phyloP scores from a whole-genome alignment of 1,140 invertebrate species.

The Bradynema listronoti region DNA sequence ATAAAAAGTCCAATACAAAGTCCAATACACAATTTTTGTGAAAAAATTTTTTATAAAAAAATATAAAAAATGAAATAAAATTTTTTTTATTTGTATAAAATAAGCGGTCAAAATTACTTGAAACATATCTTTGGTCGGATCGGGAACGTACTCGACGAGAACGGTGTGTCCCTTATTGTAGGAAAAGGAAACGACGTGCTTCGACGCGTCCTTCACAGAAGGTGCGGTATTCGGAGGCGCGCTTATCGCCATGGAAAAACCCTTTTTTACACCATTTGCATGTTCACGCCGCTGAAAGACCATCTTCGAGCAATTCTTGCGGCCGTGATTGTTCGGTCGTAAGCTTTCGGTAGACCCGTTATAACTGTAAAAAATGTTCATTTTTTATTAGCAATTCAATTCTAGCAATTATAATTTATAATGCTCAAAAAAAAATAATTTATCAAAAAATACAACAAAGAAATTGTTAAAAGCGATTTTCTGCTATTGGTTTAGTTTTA shows the following conservation, averaged over 20 bases:
- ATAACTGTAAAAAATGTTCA: conserved; percentile 15
- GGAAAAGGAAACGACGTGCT: conserved; percentile 47
- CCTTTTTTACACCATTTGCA: conserved; percentile 52
- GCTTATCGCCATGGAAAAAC: conserved; percentile 21
- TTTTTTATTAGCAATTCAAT: not conserved
- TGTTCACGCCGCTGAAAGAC: conserved; percentile 28
- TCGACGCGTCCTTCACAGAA: conserved; percentile 39
- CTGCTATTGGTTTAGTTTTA: too few relatives aligned
- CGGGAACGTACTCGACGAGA: conserved; percentile 49
- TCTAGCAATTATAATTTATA: too few relatives aligned
- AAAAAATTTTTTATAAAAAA: too few relatives aligned
- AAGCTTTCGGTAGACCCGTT: conserved; percentile 28
- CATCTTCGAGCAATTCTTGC: conserved; percentile 48
- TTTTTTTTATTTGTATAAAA: too few relatives aligned
- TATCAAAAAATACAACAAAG: too few relatives aligned
- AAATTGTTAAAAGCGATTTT: too few relatives aligned
- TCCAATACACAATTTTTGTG: too few relatives aligned
- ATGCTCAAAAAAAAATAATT: too few relatives aligned
- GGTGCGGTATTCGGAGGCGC: conserved; percentile 20
- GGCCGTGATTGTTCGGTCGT: conserved; percentile 34
- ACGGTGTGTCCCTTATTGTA: conserved; percentile 49
- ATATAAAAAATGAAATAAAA: not conserved
- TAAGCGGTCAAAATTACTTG: conserved; percentile 34
- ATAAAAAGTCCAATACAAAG: too few relatives aligned
- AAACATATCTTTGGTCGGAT: conserved; percentile 55